Evolutionary conservation across 2,797 vertebrate genomes (phyloP), one percentile per base, ranked within the genome.

Genomic region (Mormyrops boulengeri): DNA sequence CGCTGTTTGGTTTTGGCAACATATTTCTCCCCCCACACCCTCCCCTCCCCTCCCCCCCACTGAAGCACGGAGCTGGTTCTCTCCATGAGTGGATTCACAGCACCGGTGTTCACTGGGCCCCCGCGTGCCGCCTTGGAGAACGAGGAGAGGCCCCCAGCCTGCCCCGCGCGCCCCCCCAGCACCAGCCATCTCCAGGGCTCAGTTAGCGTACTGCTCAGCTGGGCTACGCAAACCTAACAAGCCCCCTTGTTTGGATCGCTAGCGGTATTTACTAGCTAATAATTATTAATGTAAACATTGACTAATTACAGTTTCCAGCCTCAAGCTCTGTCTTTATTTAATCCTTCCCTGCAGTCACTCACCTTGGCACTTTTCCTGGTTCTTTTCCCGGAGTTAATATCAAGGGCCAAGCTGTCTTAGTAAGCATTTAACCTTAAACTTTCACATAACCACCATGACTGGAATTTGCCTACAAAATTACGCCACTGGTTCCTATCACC

Each of bases 61-160:
- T 80, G 53, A 90, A 90, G 88, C 52, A 88, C 50, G 49, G 14
- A 92, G 89, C 49, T 90, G 66, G 0, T 77, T 77, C 1, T 30
- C 85, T 87, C 50, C n/a, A 11, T 53, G 47, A 53, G 12, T 12
- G 11, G 26, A 87, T 55, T 49, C 49, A 11, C 84, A 85, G 73
- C 38, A 5, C 12, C 34, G 14, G 34, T 38, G 7, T 80, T 80
- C 73, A 38, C 73, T 0, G 14, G 7, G 34, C 22, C 38, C 34
- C 6, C 44, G 9, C 44, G n/a, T n/a, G 5, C 2, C 19, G 6
- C 2, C 80, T 4, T 7, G 19, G 73, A 44, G 38, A 80, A 4
- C 5, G 17, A 80, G 22, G 44, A 49, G 80, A 22, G 17, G 12
- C 41, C 38, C 38, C 73, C 73, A 85, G 47, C 47, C 19, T 66